A percentile compares a stretch with the other conserved stretches of the same genome.
These are phyloP conservation scores for Propithecus coquereli DNA, from an alignment of 2,113 vertebrate genomes.

Conservation along the genomic window DNA sequence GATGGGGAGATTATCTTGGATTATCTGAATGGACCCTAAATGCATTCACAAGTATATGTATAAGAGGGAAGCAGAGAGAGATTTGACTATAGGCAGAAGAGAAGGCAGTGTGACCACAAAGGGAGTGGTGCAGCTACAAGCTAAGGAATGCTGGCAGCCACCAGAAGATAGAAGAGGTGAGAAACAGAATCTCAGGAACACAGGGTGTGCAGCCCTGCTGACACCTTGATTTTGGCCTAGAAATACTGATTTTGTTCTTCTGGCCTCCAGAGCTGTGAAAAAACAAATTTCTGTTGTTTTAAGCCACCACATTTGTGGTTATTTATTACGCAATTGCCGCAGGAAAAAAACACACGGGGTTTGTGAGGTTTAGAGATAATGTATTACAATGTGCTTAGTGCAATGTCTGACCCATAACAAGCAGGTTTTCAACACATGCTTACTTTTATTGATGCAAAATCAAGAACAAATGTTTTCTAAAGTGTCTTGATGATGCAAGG, in stretches of 20 bases:
- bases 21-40: neutral
- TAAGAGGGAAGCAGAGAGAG: neutral
- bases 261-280: neutral
- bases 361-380: neutral
- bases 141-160: neutral
- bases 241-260: neutral
- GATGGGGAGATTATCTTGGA: neutral
- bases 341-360: neutral
- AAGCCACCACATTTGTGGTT: neutral
- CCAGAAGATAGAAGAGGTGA: neutral
- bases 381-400: neutral
- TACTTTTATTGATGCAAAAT: neutral
- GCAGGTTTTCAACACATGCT: neutral
- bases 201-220: neutral
- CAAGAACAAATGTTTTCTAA: neutral
- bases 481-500: neutral
- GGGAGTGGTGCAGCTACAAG: neutral
- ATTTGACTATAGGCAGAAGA: neutral
- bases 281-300: neutral
- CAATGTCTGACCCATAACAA: neutral
- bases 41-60: neutral
- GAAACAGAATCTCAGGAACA: neutral
- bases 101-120: neutral
- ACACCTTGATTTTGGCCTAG: neutral
- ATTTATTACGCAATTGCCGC: neutral